phyloP scores from a whole-genome alignment of 2,888 invertebrate species.

The Trimorus sp. region DNA sequence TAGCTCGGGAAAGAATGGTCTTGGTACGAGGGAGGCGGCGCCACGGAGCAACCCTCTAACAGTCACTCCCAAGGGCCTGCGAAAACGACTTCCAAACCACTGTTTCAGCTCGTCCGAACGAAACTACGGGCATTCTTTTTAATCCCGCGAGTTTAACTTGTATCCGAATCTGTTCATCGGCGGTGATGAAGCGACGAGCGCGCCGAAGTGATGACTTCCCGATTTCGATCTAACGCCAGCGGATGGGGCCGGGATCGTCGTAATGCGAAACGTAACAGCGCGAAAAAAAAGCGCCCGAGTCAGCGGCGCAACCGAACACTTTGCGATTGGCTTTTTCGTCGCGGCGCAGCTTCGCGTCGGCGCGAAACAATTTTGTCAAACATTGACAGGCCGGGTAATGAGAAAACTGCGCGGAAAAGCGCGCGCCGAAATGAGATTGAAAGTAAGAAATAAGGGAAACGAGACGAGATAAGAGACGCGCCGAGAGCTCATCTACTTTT shows the following conservation, averaged over 20 bases:
- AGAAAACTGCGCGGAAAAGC: conserved; percentile 53
- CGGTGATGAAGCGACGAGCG: conserved; percentile 61
- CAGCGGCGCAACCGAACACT: conserved; percentile 3
- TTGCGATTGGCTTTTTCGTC: conserved; percentile 36
- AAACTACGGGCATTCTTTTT: conserved; percentile 70
- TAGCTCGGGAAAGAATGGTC: conserved; percentile 67
- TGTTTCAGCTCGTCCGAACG: conserved; percentile 68
- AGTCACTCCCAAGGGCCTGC: conserved; percentile 65
- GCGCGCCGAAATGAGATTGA: conserved; percentile 57
- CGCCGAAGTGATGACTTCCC: conserved; percentile 64
- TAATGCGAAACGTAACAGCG: too few relatives aligned
- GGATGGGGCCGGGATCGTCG: too few relatives aligned
- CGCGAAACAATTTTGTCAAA: conserved; percentile 55
- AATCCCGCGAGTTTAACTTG: conserved; percentile 70
- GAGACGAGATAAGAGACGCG: conserved; percentile 72
- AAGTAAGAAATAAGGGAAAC: conserved; percentile 62
- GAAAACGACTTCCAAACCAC: conserved; percentile 67
- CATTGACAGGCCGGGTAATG: conserved; percentile 59
- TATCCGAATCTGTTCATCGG: conserved; percentile 67
- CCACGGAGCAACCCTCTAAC: conserved; percentile 64
- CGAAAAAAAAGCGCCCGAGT: too few relatives aligned
- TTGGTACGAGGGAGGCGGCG: conserved; percentile 64
- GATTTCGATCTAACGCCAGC: conserved; percentile 33
- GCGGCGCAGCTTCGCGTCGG: conserved; percentile 28
- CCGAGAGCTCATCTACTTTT: conserved; percentile 77